A percentile compares a stretch with the other conserved stretches of the same genome.
phyloP scores from a whole-genome alignment of 1,140 invertebrate genomes.

The Temnothorax curvispinosus region DNA sequence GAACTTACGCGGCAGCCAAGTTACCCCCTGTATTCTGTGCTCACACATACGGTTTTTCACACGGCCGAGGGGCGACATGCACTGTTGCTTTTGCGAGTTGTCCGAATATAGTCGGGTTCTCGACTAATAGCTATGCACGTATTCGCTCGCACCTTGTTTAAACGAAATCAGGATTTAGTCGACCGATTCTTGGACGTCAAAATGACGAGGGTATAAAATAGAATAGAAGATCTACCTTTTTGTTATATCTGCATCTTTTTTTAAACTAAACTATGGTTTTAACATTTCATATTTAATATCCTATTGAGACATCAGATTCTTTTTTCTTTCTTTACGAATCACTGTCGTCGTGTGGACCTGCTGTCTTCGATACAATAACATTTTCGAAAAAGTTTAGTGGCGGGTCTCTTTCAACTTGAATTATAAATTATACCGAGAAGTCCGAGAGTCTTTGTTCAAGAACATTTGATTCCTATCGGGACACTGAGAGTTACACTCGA shows the following conservation, averaged over 20 bases:
- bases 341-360: neutral
- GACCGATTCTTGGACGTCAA: neutral
- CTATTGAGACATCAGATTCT: neutral
- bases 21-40: neutral
- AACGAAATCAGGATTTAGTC: neutral
- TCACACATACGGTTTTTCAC: constrained; percentile 9
- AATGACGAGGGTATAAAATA: neutral
- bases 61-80: constrained; percentile 19
- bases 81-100: constrained; percentile 14
- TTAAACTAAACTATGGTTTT: neutral
- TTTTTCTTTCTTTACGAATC: neutral
- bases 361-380: constrained; percentile 7
- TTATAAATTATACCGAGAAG: constrained; percentile 6
- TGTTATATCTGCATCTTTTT: neutral
- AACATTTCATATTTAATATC: constrained; percentile 9
- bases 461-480: constrained; percentile 26
- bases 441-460: constrained; percentile 25
- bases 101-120: neutral
- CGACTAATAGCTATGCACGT: neutral
- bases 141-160: neutral
- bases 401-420: constrained; percentile 1
- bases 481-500: neutral
- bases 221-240: neutral
- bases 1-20: constrained; percentile 29
- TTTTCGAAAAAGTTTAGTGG: constrained; percentile 27